These are phyloP conservation scores for Drosophila cyrtoloma DNA, from an alignment of 2,888 invertebrate species.

Conservation along the genomic window DNA sequence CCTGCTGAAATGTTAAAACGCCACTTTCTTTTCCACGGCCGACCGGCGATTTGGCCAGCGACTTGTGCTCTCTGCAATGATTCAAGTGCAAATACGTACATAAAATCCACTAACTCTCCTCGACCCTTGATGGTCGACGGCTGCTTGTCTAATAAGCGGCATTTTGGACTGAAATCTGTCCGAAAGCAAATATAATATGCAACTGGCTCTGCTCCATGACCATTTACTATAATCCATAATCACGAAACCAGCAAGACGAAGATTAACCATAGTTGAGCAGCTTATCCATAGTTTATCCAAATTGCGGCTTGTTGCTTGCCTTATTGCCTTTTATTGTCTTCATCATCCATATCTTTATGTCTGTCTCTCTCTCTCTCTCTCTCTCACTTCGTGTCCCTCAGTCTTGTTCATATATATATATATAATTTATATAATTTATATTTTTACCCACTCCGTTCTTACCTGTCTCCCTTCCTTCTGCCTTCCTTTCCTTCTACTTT, in stretches of 20 bases:
- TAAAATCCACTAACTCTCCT: slow-evolving; percentile 10
- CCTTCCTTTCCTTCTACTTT: no score
- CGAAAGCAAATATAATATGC: neutral
- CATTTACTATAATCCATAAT: neutral
- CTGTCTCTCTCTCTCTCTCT: neutral
- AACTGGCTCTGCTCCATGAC: neutral
- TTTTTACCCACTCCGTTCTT: neutral
- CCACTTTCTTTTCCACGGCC: slow-evolving; percentile 68
- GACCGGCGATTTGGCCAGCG: slow-evolving; percentile 77
- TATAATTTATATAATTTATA: neutral
- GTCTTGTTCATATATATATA: neutral
- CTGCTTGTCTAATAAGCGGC: slow-evolving; percentile 3
- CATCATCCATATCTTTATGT: neutral
- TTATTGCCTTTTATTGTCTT: neutral
- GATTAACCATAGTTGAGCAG: neutral
- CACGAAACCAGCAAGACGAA: neutral
- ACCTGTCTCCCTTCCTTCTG: neutral
- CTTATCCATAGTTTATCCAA: neutral
- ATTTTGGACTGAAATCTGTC: neutral
- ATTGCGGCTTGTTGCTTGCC: neutral
- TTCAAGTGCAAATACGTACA: slow-evolving; percentile 2
- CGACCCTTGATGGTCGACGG: neutral
- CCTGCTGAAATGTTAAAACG: slow-evolving; percentile 84
- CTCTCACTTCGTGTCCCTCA: neutral
- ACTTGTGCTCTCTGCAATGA: slow-evolving; percentile 80